A percentile compares a stretch with the other conserved stretches of the same genome.
Evolutionary conservation across 2,888 invertebrate species (phyloP).

Genomic region (Stictocephala bisonia): DNA sequence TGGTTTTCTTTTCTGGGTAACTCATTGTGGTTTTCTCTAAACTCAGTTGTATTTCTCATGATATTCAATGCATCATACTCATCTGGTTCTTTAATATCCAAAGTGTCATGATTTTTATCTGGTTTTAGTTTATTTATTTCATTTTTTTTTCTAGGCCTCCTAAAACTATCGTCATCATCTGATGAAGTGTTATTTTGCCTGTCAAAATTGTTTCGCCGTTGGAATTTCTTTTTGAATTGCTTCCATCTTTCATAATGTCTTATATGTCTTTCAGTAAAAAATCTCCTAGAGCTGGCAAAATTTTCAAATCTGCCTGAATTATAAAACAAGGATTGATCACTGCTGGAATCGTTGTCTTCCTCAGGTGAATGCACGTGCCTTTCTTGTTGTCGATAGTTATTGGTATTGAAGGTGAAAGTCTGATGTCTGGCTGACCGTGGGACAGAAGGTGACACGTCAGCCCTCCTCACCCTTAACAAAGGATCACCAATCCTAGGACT

Average conservation of each 20-base stretch:
- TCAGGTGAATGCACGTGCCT: background rate
- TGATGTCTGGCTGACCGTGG: background rate
- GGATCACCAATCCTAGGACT: background rate
- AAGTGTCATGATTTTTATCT: no score
- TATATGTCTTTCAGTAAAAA: constrained; percentile 14
- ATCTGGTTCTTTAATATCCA: no score
- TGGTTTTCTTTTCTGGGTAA: no score
- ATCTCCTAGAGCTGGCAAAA: constrained; percentile 18
- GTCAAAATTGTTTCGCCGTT: constrained; percentile 8
- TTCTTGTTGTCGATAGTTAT: background rate
- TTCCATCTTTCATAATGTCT: constrained; percentile 31
- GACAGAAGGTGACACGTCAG: background rate
- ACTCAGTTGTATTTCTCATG: no score
- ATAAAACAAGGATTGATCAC: background rate
- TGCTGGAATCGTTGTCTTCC: constrained; percentile 7
- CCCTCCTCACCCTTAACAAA: constrained; percentile 2
- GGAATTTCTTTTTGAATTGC: constrained; percentile 34
- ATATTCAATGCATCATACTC: no score
- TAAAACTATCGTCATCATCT: constrained; percentile 9
- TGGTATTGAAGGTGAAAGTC: background rate
- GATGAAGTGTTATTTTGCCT: constrained; percentile 1
- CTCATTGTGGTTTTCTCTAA: no score
- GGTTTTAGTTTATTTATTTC: constrained; percentile 17
- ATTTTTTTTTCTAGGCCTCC: background rate
- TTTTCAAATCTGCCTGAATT: constrained; percentile 8